These are phyloP conservation scores for Manis pentadactyla DNA, from an alignment of 2,797 vertebrate species.

Conservation along the genomic window DNA sequence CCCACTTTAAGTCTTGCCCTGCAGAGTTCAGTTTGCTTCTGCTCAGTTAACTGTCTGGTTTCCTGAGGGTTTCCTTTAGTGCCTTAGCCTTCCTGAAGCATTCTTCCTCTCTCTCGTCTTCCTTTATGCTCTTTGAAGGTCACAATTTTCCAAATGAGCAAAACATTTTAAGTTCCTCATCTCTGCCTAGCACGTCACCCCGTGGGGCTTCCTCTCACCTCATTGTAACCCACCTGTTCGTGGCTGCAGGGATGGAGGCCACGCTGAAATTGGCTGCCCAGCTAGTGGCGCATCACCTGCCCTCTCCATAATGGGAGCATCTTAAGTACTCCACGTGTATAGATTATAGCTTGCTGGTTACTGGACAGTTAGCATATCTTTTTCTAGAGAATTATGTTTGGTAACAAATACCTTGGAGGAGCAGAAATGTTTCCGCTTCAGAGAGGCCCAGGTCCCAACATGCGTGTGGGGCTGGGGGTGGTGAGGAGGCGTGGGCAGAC, in stretches of 20 bases:
- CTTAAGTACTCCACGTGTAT: not conserved
- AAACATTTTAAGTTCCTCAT: not conserved
- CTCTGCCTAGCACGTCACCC: not conserved
- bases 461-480: accelerated
- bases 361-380: not conserved
- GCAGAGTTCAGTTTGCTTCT: not conserved
- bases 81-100: not conserved
- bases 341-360: not conserved
- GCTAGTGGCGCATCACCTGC: not conserved
- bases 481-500: not conserved
- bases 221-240: not conserved
- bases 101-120: not conserved
- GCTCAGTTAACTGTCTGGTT: not conserved
- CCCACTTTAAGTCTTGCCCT: not conserved
- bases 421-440: not conserved
- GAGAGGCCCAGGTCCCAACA: not conserved
- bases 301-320: not conserved
- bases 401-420: not conserved
- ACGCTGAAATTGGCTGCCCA: not conserved
- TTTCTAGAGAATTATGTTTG: not conserved
- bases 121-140: not conserved
- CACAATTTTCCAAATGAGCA: not conserved
- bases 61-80: not conserved
- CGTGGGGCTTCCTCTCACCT: not conserved
- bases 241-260: not conserved